Conservation (phyloP, 2,113 vertebrate genomes). For the Tichodroma muraria region DNA sequence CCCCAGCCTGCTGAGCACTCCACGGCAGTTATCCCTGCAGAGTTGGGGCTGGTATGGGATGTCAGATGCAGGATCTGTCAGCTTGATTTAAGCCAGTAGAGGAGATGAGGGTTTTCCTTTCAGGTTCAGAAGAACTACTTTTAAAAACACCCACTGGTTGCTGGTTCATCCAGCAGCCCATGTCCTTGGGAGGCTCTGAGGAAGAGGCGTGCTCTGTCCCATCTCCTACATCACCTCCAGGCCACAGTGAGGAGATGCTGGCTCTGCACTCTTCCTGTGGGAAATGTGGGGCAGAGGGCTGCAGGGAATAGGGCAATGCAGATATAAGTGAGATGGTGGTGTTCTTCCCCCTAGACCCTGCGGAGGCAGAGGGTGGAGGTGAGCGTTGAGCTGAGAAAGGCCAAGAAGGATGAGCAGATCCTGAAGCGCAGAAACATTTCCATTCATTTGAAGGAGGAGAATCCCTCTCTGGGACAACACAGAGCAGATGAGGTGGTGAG, state of each 20-base stretch:
- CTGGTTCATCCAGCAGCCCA: not conserved
- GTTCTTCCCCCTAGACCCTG: slow-evolving; percentile 62
- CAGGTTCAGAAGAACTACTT: not conserved
- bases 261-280: accelerated
- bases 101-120: not conserved
- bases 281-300: not conserved
- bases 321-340: accelerated
- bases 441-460: not conserved
- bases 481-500: not conserved
- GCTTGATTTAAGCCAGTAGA: not conserved
- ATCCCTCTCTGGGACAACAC: slow-evolving; percentile 4
- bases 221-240: not conserved
- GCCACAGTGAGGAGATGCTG: not conserved
- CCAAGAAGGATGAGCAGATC: slow-evolving; percentile 80
- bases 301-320: not conserved
- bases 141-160: too few relatives aligned
- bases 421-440: slow-evolving; percentile 83
- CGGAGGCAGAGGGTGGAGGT: slow-evolving; percentile 73
- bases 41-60: not conserved
- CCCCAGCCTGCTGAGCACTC: not conserved
- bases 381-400: slow-evolving; percentile 81
- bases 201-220: not conserved
- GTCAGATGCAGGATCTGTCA: not conserved
- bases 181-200: not conserved
- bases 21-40: accelerated